Evolutionary conservation across 2,113 vertebrate genomes (phyloP), one percentile per base, ranked within the genome.

Genomic region (Zootoca vivipara): DNA sequence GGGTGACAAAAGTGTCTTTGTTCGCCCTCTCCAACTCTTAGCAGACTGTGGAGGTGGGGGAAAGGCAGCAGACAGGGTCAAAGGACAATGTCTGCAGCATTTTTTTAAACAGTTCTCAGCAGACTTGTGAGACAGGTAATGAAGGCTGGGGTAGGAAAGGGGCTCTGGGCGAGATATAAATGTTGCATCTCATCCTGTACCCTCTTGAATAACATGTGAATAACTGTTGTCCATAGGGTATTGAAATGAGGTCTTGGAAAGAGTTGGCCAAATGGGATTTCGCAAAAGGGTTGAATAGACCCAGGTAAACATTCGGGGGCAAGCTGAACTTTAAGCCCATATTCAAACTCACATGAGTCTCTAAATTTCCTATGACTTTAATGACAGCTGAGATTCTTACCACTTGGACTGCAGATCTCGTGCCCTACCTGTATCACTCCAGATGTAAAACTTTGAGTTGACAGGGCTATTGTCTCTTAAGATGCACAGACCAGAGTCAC

Each of bases 1-100:
- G 80, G 72, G 82, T 56, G 87, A 88, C 87, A 88, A 83, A 88
- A 83, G 73, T 69, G 73, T 78, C 72, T 83, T 83, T 78, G 87
- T 88, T 69, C 81, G 10, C 72, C 85, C 77, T 83, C 42, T 22
- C 30, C 38, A 75, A 74, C 69, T 83, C 72, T 38, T 88, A 74
- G 62, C 70, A 64, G 73, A 35, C 42, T 77, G 80, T 80, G 46
- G 72, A 52, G 38, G 40, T 83, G 62, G 81, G 64, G 80, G 6
- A 64, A 26, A 52, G 64, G 42, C 81, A 88, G 87, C 42, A 46
- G 42, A 83, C 74, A 77, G 26, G 73, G 42, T 88, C 81, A 83
- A 88, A 83, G 74, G 87, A 83, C 74, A 88, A 88, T 28, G 62
- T 78, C 73, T 83, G 58, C 80, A 78, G 62, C 40, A 46, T 77